A percentile compares a stretch with the other conserved stretches of the same genome.
These are phyloP conservation scores for Nemoura dubitans DNA, from an alignment of 2,888 invertebrate species.

Conservation along the genomic window DNA sequence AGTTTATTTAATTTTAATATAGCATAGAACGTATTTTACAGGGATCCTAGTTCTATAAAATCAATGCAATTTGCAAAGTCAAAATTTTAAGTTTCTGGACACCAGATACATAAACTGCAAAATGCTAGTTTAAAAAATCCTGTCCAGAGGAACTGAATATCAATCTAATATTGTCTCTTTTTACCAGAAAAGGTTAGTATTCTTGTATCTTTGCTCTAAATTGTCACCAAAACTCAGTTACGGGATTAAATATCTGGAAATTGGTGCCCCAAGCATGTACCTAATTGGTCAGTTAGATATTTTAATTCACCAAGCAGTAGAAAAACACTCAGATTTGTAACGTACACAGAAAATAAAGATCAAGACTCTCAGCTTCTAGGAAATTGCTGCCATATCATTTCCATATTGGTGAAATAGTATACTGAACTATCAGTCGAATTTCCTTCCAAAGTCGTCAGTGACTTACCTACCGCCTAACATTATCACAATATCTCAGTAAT, in stretches of 20 bases:
- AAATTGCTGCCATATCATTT: neutral
- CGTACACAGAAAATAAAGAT: neutral
- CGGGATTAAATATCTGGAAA: neutral
- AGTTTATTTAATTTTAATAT: too few relatives aligned
- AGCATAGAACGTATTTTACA: too few relatives aligned
- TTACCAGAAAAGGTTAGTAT: neutral
- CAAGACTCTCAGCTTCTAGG: neutral
- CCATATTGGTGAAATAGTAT: neutral
- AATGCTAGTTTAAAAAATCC: neutral
- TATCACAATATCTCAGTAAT: constrained; percentile 36
- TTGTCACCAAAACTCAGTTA: neutral
- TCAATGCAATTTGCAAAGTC: too few relatives aligned
- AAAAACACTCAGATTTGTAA: neutral
- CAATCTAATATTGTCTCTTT: neutral
- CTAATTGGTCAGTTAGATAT: neutral
- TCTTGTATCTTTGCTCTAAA: too few relatives aligned
- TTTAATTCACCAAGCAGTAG: neutral
- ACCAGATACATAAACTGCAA: neutral
- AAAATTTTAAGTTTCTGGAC: neutral
- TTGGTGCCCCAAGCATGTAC: neutral
- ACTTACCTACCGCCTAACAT: neutral
- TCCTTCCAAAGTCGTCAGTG: neutral
- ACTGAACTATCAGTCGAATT: neutral
- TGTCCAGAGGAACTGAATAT: neutral
- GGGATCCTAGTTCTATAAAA: too few relatives aligned